These are phyloP conservation scores for Dromaius novaehollandiae DNA, from an alignment of 2,113 vertebrate genomes.

Conservation along the genomic window DNA sequence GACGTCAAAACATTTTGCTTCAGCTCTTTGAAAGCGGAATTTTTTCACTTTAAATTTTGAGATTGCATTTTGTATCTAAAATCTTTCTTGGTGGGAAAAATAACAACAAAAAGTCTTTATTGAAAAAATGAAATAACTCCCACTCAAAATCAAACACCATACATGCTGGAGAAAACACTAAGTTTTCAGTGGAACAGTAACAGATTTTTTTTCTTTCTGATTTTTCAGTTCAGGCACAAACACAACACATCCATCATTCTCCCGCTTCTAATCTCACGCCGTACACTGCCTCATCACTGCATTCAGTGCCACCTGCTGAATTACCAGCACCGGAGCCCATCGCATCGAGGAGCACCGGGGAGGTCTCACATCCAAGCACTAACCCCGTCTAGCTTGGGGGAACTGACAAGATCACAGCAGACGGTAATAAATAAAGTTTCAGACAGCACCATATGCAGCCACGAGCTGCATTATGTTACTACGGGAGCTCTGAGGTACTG, in stretches of 20 bases:
- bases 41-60: neutral
- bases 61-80: neutral
- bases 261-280: neutral
- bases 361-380: accelerated
- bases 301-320: neutral
- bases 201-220: neutral
- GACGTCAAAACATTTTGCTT: neutral
- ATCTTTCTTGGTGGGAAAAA: neutral
- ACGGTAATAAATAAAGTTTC: neutral
- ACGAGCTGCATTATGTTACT: neutral
- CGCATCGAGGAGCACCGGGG: neutral
- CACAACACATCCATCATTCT: neutral
- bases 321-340: neutral
- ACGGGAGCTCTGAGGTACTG: neutral
- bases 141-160: neutral
- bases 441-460: neutral
- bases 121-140: neutral
- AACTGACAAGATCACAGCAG: neutral
- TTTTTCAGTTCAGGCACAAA: neutral
- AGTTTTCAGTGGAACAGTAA: neutral
- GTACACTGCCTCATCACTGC: neutral
- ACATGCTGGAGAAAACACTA: neutral
- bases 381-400: accelerated
- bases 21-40: neutral
- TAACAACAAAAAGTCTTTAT: neutral